Base-by-base conservation (phyloP, 1,140 invertebrate species). In the Drosophila baimaii region DNA sequence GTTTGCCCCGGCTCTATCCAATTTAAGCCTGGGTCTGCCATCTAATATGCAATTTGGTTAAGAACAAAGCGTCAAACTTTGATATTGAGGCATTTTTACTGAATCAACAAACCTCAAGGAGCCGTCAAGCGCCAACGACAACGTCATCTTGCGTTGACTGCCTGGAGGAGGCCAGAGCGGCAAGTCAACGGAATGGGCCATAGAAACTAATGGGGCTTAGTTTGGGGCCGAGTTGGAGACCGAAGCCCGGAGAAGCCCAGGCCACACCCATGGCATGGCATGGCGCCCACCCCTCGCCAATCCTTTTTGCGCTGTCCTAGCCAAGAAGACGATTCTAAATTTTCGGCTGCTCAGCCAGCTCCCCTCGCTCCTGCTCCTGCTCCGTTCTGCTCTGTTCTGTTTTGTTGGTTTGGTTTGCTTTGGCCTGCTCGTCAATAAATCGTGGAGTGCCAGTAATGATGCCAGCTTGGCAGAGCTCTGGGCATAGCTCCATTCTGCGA, bases 391-490 rank as follows among this genome's bases (percentile, higher is more conserved):
- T 61, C 63, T 59, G 58, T 46, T 15, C 35, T 46, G 19, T 31
- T 55, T 58, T 74, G 69, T 79, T 76, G 64, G 51, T 51, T 84
- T 59, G 68, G 56, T 73, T 74, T 69, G 65, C 62, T 69, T 69
- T 66, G 65, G 65, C 23, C 65, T 54, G 65, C 75, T 81, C 88
- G 84, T 89, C 85, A 89, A 89, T 89, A 89, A 89, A 89, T 89
- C 84, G 85, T 89, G 70, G 69, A 83, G 64, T 83, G 84, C 84
- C 84, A 80, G 84, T 88, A 88, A 88, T 89, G 84, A 89, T 89
- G 84, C 84, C 84, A 69, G 81, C 81, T 79, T 80, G 76, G 64
- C 81, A 79, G 54, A 76, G 81, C 81, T 66, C 69, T 59, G 74
- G 61, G 73, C 56, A 81, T 64, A 57, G 74, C 58, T 71, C 63